Evolutionary conservation across 92 coral and sea anemone species (phyloP).

Genomic region (Virgularia gustaviana): DNA sequence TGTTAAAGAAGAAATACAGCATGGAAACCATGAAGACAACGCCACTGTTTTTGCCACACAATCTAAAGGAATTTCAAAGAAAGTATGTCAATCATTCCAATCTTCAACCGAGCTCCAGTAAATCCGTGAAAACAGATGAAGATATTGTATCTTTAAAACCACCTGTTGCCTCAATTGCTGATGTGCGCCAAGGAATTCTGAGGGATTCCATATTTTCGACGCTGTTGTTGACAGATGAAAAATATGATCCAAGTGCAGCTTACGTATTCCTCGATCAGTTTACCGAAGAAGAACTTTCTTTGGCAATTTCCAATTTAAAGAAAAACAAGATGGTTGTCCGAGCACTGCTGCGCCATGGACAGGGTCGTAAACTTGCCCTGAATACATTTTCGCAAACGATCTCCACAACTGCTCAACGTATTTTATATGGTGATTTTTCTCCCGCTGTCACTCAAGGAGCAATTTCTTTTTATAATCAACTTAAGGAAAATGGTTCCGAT

Average conservation of each 20-base stretch:
- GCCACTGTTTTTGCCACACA: constrained; percentile 3
- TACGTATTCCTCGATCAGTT: constrained; percentile 23
- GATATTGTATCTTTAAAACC: constrained; percentile 35
- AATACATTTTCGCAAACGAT: constrained; percentile 17
- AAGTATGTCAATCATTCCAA: constrained; percentile 54
- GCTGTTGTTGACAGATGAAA: neutral
- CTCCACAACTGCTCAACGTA: constrained; percentile 2
- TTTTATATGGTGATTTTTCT: constrained; percentile 7
- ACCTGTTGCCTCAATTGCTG: constrained; percentile 33
- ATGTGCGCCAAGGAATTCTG: constrained; percentile 51
- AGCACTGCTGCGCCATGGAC: neutral
- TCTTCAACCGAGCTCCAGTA: constrained; percentile 37
- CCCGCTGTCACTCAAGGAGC: neutral
- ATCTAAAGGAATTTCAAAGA: constrained; percentile 61
- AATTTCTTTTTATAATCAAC: neutral
- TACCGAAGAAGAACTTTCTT: constrained; percentile 7
- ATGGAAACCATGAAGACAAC: constrained; percentile 15
- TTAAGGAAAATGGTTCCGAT: neutral
- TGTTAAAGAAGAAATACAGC: constrained; percentile 70
- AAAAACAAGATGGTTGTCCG: constrained; percentile 8
- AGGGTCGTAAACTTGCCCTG: constrained; percentile 13
- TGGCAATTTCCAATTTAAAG: neutral
- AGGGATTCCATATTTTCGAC: constrained; percentile 50
- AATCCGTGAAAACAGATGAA: constrained; percentile 40
- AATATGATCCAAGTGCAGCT: constrained; percentile 18